Percentiles rank a stretch among this genome's conserved stretches.
Conservation (phyloP, 2,113 vertebrate species). For the Lophius piscatorius region DNA sequence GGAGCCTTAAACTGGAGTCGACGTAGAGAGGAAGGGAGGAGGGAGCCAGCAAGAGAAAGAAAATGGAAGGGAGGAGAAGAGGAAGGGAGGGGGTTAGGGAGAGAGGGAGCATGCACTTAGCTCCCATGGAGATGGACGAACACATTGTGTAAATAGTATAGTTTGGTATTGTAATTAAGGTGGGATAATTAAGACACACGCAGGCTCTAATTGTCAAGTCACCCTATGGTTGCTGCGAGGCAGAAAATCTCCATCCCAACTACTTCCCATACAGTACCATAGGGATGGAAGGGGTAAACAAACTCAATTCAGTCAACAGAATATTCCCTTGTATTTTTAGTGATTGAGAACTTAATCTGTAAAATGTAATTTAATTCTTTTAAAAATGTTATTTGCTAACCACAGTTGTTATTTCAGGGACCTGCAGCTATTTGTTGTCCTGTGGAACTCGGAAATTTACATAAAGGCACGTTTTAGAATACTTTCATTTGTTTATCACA, state of each 20-base stretch:
- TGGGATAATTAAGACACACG: conserved; percentile 67
- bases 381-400: not conserved
- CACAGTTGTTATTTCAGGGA: not conserved
- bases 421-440: too few species aligned
- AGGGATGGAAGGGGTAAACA: not conserved
- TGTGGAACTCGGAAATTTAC: too few species aligned
- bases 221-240: not conserved
- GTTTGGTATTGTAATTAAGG: conserved; percentile 76
- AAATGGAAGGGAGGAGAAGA: conserved; percentile 39
- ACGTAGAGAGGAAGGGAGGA: conserved; percentile 60
- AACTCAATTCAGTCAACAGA: not conserved
- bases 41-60: conserved; percentile 57
- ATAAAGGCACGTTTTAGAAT: too few species aligned
- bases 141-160: conserved; percentile 70
- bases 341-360: not conserved
- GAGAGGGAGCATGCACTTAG: conserved; percentile 19
- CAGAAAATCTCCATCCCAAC: not conserved
- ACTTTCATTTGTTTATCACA: too few species aligned
- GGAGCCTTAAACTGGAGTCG: conserved; percentile 81
- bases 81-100: conserved; percentile 1
- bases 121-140: conserved; percentile 40
- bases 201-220: conserved; percentile 46
- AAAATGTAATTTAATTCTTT: not conserved
- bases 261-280: not conserved
- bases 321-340: not conserved